These are phyloP conservation scores for Lipophrys pholis DNA, from an alignment of 2,113 vertebrate genomes.

Conservation along the genomic window DNA sequence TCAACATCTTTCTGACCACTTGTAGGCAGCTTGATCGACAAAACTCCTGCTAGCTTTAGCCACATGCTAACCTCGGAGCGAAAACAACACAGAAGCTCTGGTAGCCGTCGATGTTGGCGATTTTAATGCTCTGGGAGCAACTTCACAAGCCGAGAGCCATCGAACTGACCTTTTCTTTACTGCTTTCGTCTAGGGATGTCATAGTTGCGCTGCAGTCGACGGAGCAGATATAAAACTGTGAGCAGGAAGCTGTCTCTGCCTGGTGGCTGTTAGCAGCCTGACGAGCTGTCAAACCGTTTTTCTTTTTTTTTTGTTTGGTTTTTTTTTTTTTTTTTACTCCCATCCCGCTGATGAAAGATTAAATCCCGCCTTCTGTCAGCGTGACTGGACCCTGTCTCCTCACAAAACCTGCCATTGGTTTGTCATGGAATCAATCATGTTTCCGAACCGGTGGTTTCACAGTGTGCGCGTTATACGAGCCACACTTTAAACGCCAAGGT, in stretches of 20 bases:
- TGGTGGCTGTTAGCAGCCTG: constrained; percentile 49
- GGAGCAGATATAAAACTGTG: constrained; percentile 40
- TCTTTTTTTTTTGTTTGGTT: constrained; percentile 26
- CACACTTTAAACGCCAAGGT: no score
- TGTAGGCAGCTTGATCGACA: neutral
- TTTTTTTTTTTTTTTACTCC: constrained; percentile 19
- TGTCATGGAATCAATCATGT: constrained; percentile 12
- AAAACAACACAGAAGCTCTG: constrained; percentile 43
- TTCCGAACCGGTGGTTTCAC: neutral
- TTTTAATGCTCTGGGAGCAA: no score
- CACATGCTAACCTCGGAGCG: constrained; percentile 22
- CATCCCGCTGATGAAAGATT: constrained; percentile 20
- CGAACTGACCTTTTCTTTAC: constrained; percentile 78
- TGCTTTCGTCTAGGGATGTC: constrained; percentile 79
- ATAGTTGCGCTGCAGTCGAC: constrained; percentile 56
- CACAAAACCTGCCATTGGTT: constrained; percentile 37
- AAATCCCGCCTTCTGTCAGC: constrained; percentile 35
- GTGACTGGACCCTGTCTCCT: constrained; percentile 42
- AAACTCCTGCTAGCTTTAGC: constrained; percentile 46
- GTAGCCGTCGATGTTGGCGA: constrained; percentile 43
- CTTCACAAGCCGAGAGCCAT: neutral
- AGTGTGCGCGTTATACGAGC: no score
- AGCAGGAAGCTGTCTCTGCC: constrained; percentile 50
- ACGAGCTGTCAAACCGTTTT: constrained; percentile 73
- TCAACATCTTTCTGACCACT: neutral